Conservation (phyloP, 2,888 invertebrate genomes). For the Dysmachus trigonus region DNA sequence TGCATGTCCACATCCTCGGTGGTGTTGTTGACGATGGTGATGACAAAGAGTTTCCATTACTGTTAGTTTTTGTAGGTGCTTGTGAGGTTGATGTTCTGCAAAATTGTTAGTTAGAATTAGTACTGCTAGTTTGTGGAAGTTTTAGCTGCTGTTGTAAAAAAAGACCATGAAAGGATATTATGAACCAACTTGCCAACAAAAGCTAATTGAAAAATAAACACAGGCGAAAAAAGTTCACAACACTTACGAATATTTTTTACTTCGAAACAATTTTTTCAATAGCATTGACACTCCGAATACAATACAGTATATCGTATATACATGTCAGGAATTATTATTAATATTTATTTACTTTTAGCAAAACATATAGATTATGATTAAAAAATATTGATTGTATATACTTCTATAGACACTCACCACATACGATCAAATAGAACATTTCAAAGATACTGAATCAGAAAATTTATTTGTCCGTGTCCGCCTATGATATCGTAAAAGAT, state of each 20-base stretch:
- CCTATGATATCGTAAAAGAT: background rate
- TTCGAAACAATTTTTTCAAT: background rate
- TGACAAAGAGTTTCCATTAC: slow-evolving; percentile 60
- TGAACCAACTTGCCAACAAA: background rate
- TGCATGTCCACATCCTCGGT: slow-evolving; percentile 84
- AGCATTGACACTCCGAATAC: background rate
- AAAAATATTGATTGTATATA: background rate
- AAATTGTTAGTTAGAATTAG: background rate
- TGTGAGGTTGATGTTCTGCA: slow-evolving; percentile 50
- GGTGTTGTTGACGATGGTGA: slow-evolving; percentile 50
- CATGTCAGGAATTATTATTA: background rate
- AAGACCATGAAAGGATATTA: background rate
- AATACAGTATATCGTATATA: background rate
- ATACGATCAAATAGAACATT: background rate
- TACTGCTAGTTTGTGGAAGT: background rate
- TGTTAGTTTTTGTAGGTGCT: slow-evolving; percentile 50
- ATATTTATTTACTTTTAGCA: background rate
- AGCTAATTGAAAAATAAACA: background rate
- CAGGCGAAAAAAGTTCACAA: background rate
- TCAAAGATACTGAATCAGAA: background rate
- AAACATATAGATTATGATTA: background rate
- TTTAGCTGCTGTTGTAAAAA: background rate
- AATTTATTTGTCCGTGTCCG: background rate
- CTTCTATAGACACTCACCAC: background rate
- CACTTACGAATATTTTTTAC: background rate